A percentile compares a stretch with the other conserved stretches of the same genome.
These are phyloP conservation scores for Littorina saxatilis DNA, from an alignment of 1,140 invertebrate species.

Conservation along the genomic window DNA sequence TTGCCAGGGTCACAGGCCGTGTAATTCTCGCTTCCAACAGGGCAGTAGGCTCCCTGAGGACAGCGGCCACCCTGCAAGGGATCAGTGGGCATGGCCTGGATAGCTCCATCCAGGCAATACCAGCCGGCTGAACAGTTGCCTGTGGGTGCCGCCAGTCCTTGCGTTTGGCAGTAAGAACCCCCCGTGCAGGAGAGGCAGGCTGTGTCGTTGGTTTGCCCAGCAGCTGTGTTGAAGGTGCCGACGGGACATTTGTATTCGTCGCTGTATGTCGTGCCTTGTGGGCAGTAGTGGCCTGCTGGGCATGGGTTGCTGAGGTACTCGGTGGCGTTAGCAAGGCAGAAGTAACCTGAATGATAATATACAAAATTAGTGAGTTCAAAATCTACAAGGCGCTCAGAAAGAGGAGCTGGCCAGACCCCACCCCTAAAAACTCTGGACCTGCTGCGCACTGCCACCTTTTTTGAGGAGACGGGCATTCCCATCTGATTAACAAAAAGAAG, in stretches of 20 bases:
- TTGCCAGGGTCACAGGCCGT: slow-evolving; percentile 62
- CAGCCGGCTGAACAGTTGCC: slow-evolving; percentile 48
- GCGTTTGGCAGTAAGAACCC: slow-evolving; percentile 66
- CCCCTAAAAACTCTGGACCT: too few relatives aligned
- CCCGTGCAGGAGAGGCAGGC: slow-evolving; percentile 65
- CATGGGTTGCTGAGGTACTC: slow-evolving; percentile 66
- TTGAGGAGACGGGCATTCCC: too few relatives aligned
- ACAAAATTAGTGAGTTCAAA: not conserved
- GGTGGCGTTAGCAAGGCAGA: slow-evolving; percentile 67
- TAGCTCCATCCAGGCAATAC: slow-evolving; percentile 65
- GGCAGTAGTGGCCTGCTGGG: slow-evolving; percentile 70
- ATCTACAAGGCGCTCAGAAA: too few relatives aligned
- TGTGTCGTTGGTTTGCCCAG: slow-evolving; percentile 52
- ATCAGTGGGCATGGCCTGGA: slow-evolving; percentile 60
- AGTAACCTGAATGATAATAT: slow-evolving; percentile 62
- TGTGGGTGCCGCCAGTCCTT: slow-evolving; percentile 59
- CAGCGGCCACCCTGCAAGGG: slow-evolving; percentile 64
- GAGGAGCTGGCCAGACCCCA: too few relatives aligned
- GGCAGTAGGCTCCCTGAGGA: slow-evolving; percentile 63
- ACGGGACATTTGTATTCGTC: slow-evolving; percentile 59
- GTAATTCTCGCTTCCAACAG: slow-evolving; percentile 61
- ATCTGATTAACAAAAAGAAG: too few relatives aligned
- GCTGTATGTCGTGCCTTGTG: slow-evolving; percentile 54
- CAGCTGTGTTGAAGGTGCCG: slow-evolving; percentile 67
- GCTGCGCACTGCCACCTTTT: too few relatives aligned